These are phyloP conservation scores for Oryzias melastigma DNA, from an alignment of 2,113 vertebrate species.

Conservation along the genomic window DNA sequence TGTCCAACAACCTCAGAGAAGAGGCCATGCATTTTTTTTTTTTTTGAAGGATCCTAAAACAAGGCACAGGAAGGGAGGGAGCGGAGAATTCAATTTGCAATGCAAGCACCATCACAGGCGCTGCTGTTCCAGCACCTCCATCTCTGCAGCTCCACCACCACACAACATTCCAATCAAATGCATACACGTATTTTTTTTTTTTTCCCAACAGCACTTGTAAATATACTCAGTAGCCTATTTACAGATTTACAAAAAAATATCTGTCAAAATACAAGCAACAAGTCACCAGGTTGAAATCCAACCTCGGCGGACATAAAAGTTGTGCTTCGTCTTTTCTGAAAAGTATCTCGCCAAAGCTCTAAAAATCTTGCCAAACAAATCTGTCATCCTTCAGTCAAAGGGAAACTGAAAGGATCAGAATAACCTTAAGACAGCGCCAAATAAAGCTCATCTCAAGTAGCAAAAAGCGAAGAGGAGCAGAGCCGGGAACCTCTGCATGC, in stretches of 20 bases:
- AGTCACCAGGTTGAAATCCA: constrained; percentile 44
- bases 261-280: constrained; percentile 53
- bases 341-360: constrained; percentile 41
- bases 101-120: constrained; percentile 66
- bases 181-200: constrained; percentile 20
- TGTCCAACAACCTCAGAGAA: constrained; percentile 48
- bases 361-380: constrained; percentile 52
- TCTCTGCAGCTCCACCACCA: constrained; percentile 50
- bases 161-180: constrained; percentile 53
- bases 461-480: constrained; percentile 70
- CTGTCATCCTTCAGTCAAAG: constrained; percentile 42
- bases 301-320: constrained; percentile 48
- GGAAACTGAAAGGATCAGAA: constrained; percentile 42
- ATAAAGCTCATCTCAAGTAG: constrained; percentile 61
- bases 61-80: constrained; percentile 79
- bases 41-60: constrained; percentile 66
- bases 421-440: constrained; percentile 46
- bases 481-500: constrained; percentile 72
- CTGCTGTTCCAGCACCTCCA: constrained; percentile 51
- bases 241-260: constrained; percentile 69
- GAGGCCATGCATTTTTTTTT: constrained; percentile 76
- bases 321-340: constrained; percentile 37
- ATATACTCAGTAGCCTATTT: constrained; percentile 56
- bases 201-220: constrained; percentile 63
- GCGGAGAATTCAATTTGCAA: constrained; percentile 70